Conservation (phyloP, 2,888 invertebrate genomes). For the Entomobrya proxima region DNA sequence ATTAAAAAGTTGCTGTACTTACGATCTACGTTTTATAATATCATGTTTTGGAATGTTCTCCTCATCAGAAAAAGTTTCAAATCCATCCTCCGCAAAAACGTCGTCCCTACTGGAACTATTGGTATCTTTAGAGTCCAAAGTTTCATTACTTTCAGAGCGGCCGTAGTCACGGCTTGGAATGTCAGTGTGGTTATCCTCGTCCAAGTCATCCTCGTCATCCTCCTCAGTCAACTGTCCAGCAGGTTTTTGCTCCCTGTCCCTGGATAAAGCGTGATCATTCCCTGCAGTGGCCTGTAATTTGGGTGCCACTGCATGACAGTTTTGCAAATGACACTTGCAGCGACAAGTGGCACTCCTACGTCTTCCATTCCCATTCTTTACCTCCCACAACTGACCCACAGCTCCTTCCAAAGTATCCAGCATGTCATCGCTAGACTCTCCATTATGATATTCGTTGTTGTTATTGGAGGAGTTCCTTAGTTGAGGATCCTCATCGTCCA, state of each 20-base stretch:
- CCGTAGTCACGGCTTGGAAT: slow-evolving; percentile 45
- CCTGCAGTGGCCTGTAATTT: too few relatives aligned
- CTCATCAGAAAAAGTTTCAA: slow-evolving; percentile 74
- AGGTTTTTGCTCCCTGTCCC: too few relatives aligned
- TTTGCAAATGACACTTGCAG: slow-evolving; percentile 48
- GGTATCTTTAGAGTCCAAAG: slow-evolving; percentile 74
- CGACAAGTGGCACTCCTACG: slow-evolving; percentile 45
- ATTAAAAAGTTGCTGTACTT: slow-evolving; percentile 34
- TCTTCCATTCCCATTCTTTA: slow-evolving; percentile 67
- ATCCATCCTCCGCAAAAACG: slow-evolving; percentile 71
- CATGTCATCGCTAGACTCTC: slow-evolving; percentile 74
- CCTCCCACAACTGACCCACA: slow-evolving; percentile 71
- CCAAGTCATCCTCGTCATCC: slow-evolving; percentile 66
- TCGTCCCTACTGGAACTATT: slow-evolving; percentile 76
- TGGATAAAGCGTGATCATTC: too few relatives aligned
- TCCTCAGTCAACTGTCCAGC: slow-evolving; percentile 70
- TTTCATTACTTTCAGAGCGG: slow-evolving; percentile 75
- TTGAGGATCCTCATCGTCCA: slow-evolving; percentile 48
- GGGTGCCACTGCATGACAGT: slow-evolving; percentile 34
- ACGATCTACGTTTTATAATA: slow-evolving; percentile 73
- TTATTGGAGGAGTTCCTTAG: slow-evolving; percentile 68
- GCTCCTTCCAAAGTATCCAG: slow-evolving; percentile 74
- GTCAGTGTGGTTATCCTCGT: slow-evolving; percentile 60
- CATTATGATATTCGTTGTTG: slow-evolving; percentile 74
- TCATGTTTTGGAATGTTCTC: slow-evolving; percentile 69